phyloP scores from a whole-genome alignment of 2,113 vertebrate species.

The Brachyhypopomus occidentalis region DNA sequence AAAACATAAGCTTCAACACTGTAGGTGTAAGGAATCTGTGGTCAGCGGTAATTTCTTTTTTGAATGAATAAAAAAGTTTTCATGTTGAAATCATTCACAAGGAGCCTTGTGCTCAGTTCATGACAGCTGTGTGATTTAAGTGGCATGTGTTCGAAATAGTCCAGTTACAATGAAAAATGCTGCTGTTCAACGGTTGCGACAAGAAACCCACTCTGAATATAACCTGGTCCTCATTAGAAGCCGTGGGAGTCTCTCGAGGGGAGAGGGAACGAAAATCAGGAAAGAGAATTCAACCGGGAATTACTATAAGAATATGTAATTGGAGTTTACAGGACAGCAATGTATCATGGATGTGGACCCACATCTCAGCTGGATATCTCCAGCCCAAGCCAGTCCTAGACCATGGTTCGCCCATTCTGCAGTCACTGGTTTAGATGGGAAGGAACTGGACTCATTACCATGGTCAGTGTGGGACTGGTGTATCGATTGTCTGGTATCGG shows the following conservation, averaged over 20 bases:
- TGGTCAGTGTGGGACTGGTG: slow-evolving; percentile 71
- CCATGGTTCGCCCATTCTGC: slow-evolving; percentile 7
- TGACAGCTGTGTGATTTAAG: neutral
- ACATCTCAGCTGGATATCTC: neutral
- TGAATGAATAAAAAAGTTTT: neutral
- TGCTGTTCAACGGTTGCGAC: slow-evolving; percentile 66
- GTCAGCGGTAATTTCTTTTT: neutral
- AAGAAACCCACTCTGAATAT: slow-evolving; percentile 62
- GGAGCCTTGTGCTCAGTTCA: neutral
- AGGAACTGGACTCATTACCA: slow-evolving; percentile 69
- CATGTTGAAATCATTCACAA: neutral
- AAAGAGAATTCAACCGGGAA: slow-evolving; percentile 65
- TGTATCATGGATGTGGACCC: slow-evolving; percentile 15
- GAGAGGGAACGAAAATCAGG: slow-evolving; percentile 70
- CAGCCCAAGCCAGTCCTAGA: neutral
- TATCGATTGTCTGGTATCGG: slow-evolving; percentile 78
- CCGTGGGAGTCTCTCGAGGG: slow-evolving; percentile 58
- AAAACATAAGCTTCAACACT: neutral
- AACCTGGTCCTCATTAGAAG: slow-evolving; percentile 70
- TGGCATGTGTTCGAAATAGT: slow-evolving; percentile 65
- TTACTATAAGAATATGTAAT: slow-evolving; percentile 70
- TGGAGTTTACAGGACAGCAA: slow-evolving; percentile 47
- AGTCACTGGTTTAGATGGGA: slow-evolving; percentile 65
- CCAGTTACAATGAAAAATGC: slow-evolving; percentile 60
- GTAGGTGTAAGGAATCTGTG: neutral